Percentiles rank a stretch among this genome's conserved stretches.
phyloP scores from a whole-genome alignment of 1,140 invertebrate species.

The Dendroctonus ponderosae region DNA sequence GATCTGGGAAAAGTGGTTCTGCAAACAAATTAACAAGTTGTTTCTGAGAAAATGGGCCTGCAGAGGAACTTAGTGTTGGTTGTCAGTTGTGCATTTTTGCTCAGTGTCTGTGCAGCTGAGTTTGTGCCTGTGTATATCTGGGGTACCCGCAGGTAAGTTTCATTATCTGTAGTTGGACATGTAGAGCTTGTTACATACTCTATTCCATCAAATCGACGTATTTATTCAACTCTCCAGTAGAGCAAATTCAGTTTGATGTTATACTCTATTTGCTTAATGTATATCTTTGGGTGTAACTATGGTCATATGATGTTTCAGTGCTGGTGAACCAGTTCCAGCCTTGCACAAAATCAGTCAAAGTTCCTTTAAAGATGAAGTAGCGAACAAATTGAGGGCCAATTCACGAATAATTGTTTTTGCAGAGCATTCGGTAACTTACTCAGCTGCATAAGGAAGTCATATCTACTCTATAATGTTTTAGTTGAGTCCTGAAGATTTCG shows the following conservation, averaged over 20 bases:
- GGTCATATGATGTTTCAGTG: conserved; percentile 42
- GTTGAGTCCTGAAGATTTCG: conserved; percentile 51
- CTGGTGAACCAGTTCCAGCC: conserved; percentile 41
- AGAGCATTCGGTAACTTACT: conserved; percentile 46
- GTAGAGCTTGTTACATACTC: conserved; percentile 23
- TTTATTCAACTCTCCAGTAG: not conserved
- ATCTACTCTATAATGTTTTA: conserved; percentile 29
- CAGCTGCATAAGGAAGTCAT: not conserved
- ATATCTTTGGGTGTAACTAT: not conserved
- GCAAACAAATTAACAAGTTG: conserved; percentile 16
- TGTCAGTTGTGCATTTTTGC: conserved; percentile 20
- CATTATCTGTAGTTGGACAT: too few relatives aligned
- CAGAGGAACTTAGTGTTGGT: conserved; percentile 13
- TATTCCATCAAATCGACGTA: conserved; percentile 26
- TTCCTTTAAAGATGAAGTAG: conserved; percentile 45
- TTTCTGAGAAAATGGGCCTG: conserved; percentile 28
- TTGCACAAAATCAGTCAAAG: conserved; percentile 44
- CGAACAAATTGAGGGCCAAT: conserved; percentile 39
- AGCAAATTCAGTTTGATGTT: conserved; percentile 18
- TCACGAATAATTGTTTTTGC: conserved; percentile 45
- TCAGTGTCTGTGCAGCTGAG: conserved; percentile 37
- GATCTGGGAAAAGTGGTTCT: conserved; percentile 32
- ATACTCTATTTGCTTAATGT: not conserved
- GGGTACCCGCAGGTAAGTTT: conserved; percentile 46
- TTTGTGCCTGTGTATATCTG: conserved; percentile 49